A percentile compares a stretch with the other conserved stretches of the same genome.
Evolutionary conservation across 2,888 invertebrate genomes (phyloP).

Genomic region (Chaetogeoica ovagalla): DNA sequence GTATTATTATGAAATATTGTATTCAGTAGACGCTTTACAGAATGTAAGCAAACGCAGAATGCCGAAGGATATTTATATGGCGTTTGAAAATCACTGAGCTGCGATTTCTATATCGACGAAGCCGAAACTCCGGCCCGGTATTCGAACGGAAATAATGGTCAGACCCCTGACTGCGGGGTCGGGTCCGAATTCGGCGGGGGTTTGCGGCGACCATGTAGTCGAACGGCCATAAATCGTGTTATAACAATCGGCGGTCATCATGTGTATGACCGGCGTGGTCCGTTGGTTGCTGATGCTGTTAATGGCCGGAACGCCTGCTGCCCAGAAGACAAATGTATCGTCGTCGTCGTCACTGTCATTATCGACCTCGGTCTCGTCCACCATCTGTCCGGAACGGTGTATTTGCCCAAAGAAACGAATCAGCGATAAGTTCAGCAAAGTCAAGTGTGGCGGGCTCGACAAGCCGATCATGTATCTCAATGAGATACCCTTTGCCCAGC

Average conservation of each 20-base stretch:
- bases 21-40: not conserved
- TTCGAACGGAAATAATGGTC: too few species aligned
- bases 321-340: constrained; percentile 6
- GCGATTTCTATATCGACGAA: too few species aligned
- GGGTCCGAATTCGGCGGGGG: too few species aligned
- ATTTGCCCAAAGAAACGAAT: constrained; percentile 22
- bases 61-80: too few species aligned
- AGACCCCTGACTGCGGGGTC: too few species aligned
- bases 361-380: not conserved
- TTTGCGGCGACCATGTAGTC: too few species aligned
- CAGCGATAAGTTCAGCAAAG: constrained; percentile 34
- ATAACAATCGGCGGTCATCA: too few species aligned
- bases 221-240: too few species aligned
- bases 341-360: not conserved
- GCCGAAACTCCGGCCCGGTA: too few species aligned
- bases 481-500: constrained; percentile 16
- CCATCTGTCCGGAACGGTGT: constrained; percentile 29
- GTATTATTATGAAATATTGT: not conserved
- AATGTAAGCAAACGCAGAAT: constrained; percentile 41
- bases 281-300: not conserved
- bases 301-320: not conserved
- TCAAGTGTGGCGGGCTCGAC: constrained; percentile 37
- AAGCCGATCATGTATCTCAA: constrained; percentile 38
- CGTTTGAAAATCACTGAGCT: too few species aligned
- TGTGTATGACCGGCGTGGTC: not conserved